These are phyloP conservation scores for Cryptotermes secundus DNA, from an alignment of 1,140 invertebrate species.

Conservation along the genomic window DNA sequence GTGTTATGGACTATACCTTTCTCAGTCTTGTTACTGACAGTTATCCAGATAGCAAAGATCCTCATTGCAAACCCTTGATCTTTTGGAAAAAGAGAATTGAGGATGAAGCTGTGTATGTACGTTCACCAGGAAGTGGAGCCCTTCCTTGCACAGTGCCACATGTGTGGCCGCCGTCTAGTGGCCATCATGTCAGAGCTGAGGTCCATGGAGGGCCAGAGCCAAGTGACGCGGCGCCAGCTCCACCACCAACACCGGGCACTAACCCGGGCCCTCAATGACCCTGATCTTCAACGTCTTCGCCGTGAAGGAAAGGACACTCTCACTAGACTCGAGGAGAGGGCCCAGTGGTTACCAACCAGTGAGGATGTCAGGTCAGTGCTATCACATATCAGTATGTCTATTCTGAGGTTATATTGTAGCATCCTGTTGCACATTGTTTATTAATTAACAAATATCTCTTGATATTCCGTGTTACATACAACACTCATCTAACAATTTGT, in stretches of 20 bases:
- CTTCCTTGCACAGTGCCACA: constrained; percentile 51
- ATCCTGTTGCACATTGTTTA: no score
- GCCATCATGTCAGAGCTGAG: constrained; percentile 54
- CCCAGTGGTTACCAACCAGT: constrained; percentile 47
- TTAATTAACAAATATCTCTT: no score
- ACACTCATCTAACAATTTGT: no score
- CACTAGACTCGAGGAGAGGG: constrained; percentile 51
- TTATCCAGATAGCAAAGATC: no score
- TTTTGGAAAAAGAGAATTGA: no score
- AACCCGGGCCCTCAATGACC: constrained; percentile 52
- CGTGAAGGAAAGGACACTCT: constrained; percentile 52
- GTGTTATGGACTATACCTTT: no score
- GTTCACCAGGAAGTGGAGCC: constrained; percentile 52
- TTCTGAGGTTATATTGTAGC: no score
- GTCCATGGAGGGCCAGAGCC: constrained; percentile 49
- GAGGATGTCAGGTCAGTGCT: constrained; percentile 24
- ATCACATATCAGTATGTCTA: neutral
- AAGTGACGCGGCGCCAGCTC: constrained; percentile 52
- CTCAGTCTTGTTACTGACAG: no score
- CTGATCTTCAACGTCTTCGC: constrained; percentile 52
- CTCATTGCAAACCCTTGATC: no score
- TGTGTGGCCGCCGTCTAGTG: constrained; percentile 52
- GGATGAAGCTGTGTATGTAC: no score
- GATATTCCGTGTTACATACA: no score
- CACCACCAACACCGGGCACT: constrained; percentile 55